Conservation (phyloP, 2,888 invertebrate genomes). For the Philopedon plagiatum region DNA sequence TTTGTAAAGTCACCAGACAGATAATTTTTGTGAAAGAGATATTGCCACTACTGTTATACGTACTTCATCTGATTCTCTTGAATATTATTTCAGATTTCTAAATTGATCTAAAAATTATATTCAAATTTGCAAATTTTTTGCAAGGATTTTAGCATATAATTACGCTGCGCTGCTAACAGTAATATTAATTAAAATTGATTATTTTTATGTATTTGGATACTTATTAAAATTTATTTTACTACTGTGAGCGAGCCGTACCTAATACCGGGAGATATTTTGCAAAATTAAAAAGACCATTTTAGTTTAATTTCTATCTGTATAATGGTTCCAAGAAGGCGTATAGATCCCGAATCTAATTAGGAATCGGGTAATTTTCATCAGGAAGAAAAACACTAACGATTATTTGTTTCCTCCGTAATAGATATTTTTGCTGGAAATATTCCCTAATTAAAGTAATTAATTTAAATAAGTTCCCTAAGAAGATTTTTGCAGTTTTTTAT, state of each 20-base stretch:
- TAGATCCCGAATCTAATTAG: neutral
- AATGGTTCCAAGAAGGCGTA: slow-evolving; percentile 3
- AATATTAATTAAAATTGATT: too few relatives aligned
- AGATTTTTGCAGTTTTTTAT: too few relatives aligned
- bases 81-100: too few relatives aligned
- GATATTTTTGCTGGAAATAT: slow-evolving; percentile 13
- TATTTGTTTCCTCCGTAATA: slow-evolving; percentile 27
- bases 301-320: neutral
- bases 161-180: too few relatives aligned
- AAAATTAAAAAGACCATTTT: neutral
- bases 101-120: too few relatives aligned
- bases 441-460: slow-evolving; percentile 18
- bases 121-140: too few relatives aligned
- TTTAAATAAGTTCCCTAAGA: neutral
- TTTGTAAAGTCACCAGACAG: too few relatives aligned
- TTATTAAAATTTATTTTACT: neutral
- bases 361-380: slow-evolving; percentile 3
- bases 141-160: too few relatives aligned
- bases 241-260: neutral
- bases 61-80: too few relatives aligned
- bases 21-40: too few relatives aligned
- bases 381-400: slow-evolving; percentile 10
- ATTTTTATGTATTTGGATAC: neutral
- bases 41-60: too few relatives aligned
- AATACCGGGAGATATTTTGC: slow-evolving; percentile 7